Percentiles rank a stretch among this genome's conserved stretches.
These are phyloP conservation scores for Epizoanthus fatuus DNA, from an alignment of 92 coral and sea anemone species.

Conservation along the genomic window DNA sequence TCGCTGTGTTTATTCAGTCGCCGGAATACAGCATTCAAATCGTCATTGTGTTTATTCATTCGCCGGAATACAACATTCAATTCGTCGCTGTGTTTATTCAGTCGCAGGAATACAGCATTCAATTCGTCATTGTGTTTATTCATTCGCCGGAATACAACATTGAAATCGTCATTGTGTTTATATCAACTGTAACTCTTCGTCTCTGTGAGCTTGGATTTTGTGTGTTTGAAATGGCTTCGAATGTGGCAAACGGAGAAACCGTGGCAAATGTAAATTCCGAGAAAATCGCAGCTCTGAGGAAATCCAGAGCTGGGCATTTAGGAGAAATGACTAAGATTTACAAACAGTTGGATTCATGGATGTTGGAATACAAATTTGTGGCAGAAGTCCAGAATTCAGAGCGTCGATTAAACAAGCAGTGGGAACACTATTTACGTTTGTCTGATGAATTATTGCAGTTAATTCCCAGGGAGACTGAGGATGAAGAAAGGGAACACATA, in stretches of 20 bases:
- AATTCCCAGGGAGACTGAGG: slow-evolving; percentile 29
- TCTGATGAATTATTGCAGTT: slow-evolving; percentile 39
- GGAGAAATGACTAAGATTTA: slow-evolving; percentile 65
- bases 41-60: neutral
- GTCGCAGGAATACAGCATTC: neutral
- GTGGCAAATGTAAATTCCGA: slow-evolving; percentile 53
- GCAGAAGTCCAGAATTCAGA: slow-evolving; percentile 28
- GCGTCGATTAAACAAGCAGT: slow-evolving; percentile 37
- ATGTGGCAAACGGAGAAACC: slow-evolving; percentile 23
- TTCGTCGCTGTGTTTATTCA: neutral
- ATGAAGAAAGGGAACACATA: slow-evolving; percentile 31
- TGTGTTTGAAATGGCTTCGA: slow-evolving; percentile 22
- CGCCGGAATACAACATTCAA: slow-evolving; percentile 18
- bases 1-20: neutral
- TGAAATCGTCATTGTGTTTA: slow-evolving; percentile 12
- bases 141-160: slow-evolving; percentile 15
- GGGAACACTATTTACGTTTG: slow-evolving; percentile 34
- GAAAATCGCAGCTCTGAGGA: slow-evolving; percentile 54
- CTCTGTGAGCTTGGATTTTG: slow-evolving; percentile 16
- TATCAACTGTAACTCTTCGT: slow-evolving; percentile 15
- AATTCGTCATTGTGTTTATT: slow-evolving; percentile 5
- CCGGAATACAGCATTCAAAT: slow-evolving; percentile 6
- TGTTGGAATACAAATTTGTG: slow-evolving; percentile 40
- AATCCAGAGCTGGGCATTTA: slow-evolving; percentile 65
- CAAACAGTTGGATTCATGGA: slow-evolving; percentile 44